A percentile compares a stretch with the other conserved stretches of the same genome.
Conservation (phyloP, 2,113 vertebrate species). For the Chaenogobius annularis region DNA sequence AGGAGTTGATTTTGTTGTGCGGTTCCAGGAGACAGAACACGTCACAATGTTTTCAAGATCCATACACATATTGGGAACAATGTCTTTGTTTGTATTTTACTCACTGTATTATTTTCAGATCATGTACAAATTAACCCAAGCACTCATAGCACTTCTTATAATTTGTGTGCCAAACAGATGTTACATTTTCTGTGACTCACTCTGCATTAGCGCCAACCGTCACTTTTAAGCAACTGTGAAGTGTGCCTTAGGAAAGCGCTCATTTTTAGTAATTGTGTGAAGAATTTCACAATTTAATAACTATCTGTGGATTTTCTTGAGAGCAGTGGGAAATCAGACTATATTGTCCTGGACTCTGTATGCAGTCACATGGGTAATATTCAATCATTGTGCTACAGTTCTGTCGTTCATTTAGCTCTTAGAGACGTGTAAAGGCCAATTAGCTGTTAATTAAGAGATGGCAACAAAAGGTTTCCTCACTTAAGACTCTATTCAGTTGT, state of each 20-base stretch:
- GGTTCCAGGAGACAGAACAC: not conserved
- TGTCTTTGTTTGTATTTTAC: conserved; percentile 2
- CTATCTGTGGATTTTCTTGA: conserved; percentile 20
- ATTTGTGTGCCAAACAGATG: conserved; percentile 40
- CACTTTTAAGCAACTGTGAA: conserved; percentile 9
- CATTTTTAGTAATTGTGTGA: not conserved
- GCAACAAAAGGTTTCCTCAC: conserved; percentile 19
- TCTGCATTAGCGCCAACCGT: conserved; percentile 41
- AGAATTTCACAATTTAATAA: conserved; percentile 12
- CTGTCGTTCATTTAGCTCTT: conserved; percentile 18
- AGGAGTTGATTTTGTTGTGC: not conserved
- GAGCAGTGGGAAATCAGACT: conserved; percentile 24
- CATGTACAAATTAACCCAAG: conserved; percentile 28
- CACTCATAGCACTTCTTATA: conserved; percentile 26
- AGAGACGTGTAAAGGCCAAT: conserved; percentile 20
- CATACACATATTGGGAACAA: conserved; percentile 11
- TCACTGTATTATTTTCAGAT: conserved; percentile 21
- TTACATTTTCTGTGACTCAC: conserved; percentile 42
- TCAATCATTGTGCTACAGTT: conserved; percentile 24
- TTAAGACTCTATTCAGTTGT: conserved; percentile 18
- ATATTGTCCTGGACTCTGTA: conserved; percentile 23
- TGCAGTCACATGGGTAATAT: conserved; percentile 10
- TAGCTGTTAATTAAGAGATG: conserved; percentile 35
- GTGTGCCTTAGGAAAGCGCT: conserved; percentile 7
- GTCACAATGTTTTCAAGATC: conserved; percentile 5